These are phyloP conservation scores for Eilema caniola DNA, from an alignment of 2,888 invertebrate species.

Conservation along the genomic window DNA sequence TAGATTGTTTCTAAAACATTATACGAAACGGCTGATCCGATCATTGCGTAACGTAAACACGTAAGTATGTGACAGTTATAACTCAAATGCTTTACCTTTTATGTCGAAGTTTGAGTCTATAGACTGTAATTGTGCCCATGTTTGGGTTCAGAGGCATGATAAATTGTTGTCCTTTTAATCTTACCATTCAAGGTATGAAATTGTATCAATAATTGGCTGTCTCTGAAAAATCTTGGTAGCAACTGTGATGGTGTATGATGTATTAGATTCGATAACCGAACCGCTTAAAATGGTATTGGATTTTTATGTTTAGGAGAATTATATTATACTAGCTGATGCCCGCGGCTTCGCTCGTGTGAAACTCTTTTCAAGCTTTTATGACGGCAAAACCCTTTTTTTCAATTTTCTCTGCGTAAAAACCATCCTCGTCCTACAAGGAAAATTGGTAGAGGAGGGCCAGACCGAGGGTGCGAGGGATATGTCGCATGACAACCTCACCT, in stretches of 20 bases:
- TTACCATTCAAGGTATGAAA: neutral
- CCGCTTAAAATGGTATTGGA: too few species aligned
- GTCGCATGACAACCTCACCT: too few species aligned
- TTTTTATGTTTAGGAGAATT: too few species aligned
- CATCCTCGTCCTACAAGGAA: too few species aligned
- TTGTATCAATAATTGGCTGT: conserved; percentile 7
- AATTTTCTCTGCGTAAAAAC: too few species aligned
- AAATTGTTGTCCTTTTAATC: neutral
- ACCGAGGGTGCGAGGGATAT: too few species aligned
- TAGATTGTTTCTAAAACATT: conserved; percentile 28
- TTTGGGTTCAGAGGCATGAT: neutral
- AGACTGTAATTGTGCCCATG: conserved; percentile 17
- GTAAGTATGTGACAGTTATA: conserved; percentile 14
- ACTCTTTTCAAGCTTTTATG: too few species aligned
- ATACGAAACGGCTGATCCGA: conserved; percentile 36
- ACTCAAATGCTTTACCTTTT: conserved; percentile 5
- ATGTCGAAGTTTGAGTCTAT: neutral
- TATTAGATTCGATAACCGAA: neutral
- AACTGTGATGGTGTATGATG: neutral
- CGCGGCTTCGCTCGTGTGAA: too few species aligned
- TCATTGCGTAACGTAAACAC: conserved; percentile 7
- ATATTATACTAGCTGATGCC: too few species aligned
- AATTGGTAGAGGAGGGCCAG: too few species aligned
- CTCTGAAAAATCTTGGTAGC: neutral
- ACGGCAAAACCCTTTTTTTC: too few species aligned